phyloP scores from a whole-genome alignment of 2,113 vertebrate genomes.

The Tinamus guttatus region DNA sequence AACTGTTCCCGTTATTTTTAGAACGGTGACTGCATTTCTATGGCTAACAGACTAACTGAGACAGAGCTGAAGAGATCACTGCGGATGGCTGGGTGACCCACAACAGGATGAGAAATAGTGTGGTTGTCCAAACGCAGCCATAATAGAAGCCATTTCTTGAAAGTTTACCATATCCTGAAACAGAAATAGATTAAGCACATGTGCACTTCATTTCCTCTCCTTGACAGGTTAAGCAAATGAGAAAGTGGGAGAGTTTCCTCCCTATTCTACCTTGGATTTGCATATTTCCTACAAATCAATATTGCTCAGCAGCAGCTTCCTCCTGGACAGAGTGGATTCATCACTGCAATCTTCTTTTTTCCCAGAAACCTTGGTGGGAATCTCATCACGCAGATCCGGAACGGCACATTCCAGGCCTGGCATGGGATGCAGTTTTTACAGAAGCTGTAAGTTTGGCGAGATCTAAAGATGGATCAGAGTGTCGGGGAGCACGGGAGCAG shows the following conservation, averaged over 20 bases:
- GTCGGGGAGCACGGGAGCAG: fast-evolving
- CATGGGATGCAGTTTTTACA: slow-evolving; percentile 69
- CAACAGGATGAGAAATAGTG: background rate
- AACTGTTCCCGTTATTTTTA: background rate
- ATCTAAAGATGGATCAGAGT: background rate
- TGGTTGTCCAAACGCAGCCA: background rate
- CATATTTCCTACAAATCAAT: background rate
- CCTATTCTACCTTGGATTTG: background rate
- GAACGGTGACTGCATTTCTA: background rate
- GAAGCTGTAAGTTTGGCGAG: slow-evolving; percentile 58
- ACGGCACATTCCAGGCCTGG: slow-evolving; percentile 65
- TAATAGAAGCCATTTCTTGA: background rate
- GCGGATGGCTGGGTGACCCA: background rate
- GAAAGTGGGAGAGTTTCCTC: background rate
- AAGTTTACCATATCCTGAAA: background rate
- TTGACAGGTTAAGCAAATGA: background rate
- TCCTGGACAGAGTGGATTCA: background rate
- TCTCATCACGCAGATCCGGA: background rate
- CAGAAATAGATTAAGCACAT: background rate
- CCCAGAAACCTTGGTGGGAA: slow-evolving; percentile 67
- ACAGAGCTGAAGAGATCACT: background rate
- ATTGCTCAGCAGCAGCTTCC: background rate
- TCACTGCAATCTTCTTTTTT: background rate
- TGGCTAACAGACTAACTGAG: background rate
- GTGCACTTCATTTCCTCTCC: background rate